phyloP scores from a whole-genome alignment of 1,140 invertebrate species.

The Drosophila bocki region DNA sequence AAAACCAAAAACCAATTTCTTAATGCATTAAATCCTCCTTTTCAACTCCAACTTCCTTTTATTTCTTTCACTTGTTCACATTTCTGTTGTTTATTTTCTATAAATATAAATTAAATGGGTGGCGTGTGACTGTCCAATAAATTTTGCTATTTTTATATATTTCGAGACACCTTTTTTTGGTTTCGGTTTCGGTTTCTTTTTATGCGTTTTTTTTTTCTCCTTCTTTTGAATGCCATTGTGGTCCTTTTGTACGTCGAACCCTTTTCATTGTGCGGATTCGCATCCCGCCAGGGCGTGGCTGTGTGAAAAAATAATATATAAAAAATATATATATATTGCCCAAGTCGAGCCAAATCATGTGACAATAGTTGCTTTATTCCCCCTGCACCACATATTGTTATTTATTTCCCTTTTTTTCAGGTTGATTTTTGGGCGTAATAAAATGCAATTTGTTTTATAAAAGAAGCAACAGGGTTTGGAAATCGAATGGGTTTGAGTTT shows the following conservation, averaged over 20 bases:
- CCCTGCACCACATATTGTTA: constrained; percentile 1
- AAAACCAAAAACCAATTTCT: not conserved
- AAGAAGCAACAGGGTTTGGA: constrained; percentile 27
- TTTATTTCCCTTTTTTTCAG: constrained; percentile 6
- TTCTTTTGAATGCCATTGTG: constrained; percentile 46
- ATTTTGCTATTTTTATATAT: constrained; percentile 76
- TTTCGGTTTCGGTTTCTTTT: constrained; percentile 9
- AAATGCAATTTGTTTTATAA: constrained; percentile 69
- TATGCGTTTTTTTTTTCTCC: constrained; percentile 22
- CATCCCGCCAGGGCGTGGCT: constrained; percentile 26
- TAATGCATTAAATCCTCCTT: not conserved
- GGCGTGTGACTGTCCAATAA: constrained; percentile 83
- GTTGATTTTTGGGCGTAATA: constrained; percentile 42
- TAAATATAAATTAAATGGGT: constrained; percentile 84
- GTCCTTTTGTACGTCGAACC: constrained; percentile 74
- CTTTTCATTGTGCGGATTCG: constrained; percentile 66
- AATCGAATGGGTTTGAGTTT: not conserved
- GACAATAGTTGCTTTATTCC: constrained; percentile 75
- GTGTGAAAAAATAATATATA: constrained; percentile 8
- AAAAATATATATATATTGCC: constrained; percentile 28
- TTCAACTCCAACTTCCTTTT: not conserved
- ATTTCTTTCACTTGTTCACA: constrained; percentile 7
- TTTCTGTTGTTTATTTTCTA: constrained; percentile 71
- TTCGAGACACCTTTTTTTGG: constrained; percentile 69
- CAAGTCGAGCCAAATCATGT: constrained; percentile 62